A percentile compares a stretch with the other conserved stretches of the same genome.
These are phyloP conservation scores for Euphydryas editha DNA, from an alignment of 2,888 invertebrate species.

Conservation along the genomic window DNA sequence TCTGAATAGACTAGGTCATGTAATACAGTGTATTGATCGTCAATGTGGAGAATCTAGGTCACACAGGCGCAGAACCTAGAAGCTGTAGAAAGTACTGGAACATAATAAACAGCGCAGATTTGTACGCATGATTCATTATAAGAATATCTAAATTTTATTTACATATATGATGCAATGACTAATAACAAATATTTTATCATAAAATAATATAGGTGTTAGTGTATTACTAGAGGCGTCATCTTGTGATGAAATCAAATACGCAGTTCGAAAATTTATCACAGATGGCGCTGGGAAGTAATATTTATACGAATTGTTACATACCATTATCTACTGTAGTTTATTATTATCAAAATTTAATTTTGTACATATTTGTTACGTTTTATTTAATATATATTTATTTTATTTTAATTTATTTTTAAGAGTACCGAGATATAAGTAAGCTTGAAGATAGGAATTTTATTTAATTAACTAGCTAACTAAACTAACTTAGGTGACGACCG, in stretches of 20 bases:
- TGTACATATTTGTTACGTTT: no score
- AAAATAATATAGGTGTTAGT: background rate
- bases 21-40: conserved; percentile 39
- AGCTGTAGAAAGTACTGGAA: conserved; percentile 22
- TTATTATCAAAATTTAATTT: no score
- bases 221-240: conserved; percentile 19
- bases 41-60: conserved; percentile 41
- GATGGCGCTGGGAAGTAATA: conserved; percentile 11
- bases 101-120: conserved; percentile 8
- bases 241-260: background rate
- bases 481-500: no score
- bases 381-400: no score
- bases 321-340: background rate
- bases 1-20: conserved; percentile 1
- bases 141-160: background rate
- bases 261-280: background rate
- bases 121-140: conserved; percentile 10
- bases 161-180: background rate
- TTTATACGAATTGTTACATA: background rate
- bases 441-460: no score
- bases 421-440: no score
- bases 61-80: conserved; percentile 33
- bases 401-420: no score
- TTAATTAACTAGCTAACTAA: no score
- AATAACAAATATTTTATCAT: background rate